phyloP scores from a whole-genome alignment of 2,797 vertebrate genomes.

The Oreochromis grahami region DNA sequence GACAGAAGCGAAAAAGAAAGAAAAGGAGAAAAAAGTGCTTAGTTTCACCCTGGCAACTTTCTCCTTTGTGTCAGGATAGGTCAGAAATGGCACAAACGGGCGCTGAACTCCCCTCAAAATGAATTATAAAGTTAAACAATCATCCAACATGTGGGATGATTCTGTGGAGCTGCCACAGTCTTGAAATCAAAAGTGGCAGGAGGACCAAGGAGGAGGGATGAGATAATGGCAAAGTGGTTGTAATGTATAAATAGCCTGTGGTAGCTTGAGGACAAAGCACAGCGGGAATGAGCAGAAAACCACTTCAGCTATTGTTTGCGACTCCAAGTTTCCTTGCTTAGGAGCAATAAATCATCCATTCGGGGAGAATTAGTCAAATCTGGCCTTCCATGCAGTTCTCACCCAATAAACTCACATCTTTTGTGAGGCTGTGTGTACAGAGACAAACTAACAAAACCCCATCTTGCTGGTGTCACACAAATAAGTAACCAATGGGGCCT shows the following conservation, averaged over 20 bases:
- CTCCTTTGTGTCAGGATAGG: neutral
- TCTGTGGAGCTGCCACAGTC: neutral
- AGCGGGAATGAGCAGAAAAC: conserved; percentile 39
- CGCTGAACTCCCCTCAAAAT: neutral
- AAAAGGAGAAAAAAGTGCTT: neutral
- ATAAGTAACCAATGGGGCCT: conserved; percentile 52
- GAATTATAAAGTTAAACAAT: neutral
- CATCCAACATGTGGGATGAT: neutral
- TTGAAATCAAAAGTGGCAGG: conserved; percentile 16
- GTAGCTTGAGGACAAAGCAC: conserved; percentile 45
- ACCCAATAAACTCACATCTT: conserved; percentile 26
- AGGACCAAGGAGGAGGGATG: conserved; percentile 4
- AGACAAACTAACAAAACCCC: conserved; percentile 17
- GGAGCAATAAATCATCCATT: conserved; percentile 40
- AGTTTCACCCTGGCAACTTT: conserved; percentile 26
- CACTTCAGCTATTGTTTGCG: conserved; percentile 44
- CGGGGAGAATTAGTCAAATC: conserved; percentile 26
- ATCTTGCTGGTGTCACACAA: conserved; percentile 52
- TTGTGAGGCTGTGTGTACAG: conserved; percentile 17
- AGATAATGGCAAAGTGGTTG: conserved; percentile 53
- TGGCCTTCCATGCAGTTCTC: conserved; percentile 1
- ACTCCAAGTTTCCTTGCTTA: conserved; percentile 25
- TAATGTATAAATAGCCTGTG: conserved; percentile 58
- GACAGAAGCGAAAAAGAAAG: neutral
- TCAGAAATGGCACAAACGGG: conserved; percentile 4